These are phyloP conservation scores for fruit fly (Drosophila melanogaster) DNA, from an alignment of 1,140 invertebrate genomes.

Conservation along the genomic window Release_6_plus_ISO1_MT NC_004354.4:3297501-3298000, in stretches of 20 bases:
- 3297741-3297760: not conserved
- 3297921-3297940: constrained; percentile 31
- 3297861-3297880: constrained; percentile 43
- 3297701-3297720: too few species aligned
- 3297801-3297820: constrained; percentile 45
- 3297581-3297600: constrained; percentile 8
- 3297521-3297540: constrained; percentile 18
- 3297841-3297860: constrained; percentile 12
- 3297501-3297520: not conserved
- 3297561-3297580: constrained; percentile 17
- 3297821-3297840: constrained; percentile 27
- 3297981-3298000: constrained; percentile 52
- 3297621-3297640: constrained; percentile 21
- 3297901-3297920: constrained; percentile 16
- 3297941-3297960: constrained; percentile 7
- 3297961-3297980: constrained; percentile 6
- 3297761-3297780: constrained; percentile 24
- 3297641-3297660: constrained; percentile 24
- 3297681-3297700: not conserved
- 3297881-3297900: constrained; percentile 34
- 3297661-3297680: not conserved
- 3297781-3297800: constrained; percentile 14
- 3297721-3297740: not conserved
- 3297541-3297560: constrained; percentile 31
- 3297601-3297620: constrained; percentile 1